Percentiles rank a stretch among this genome's conserved stretches.
Evolutionary conservation across 1,140 invertebrate genomes (phyloP).

Genomic region (Drosophila guanche): DNA sequence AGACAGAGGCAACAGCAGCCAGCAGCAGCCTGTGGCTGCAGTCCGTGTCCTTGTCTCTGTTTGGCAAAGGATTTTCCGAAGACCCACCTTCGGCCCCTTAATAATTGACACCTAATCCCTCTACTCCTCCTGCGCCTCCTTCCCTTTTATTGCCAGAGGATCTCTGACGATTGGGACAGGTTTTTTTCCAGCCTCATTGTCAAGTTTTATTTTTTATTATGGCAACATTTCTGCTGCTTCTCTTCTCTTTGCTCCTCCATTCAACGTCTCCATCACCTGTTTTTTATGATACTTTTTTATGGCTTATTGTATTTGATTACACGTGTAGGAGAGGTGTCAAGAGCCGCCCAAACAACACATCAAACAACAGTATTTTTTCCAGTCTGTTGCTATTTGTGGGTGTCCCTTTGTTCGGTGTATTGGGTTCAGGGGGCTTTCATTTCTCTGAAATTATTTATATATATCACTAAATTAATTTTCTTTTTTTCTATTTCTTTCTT

Average conservation of each 20-base stretch:
- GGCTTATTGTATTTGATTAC: conserved; percentile 80
- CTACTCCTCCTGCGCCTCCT: background rate
- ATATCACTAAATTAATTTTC: conserved; percentile 28
- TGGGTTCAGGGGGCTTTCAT: conserved; percentile 31
- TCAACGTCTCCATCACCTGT: background rate
- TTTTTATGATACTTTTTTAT: conserved; percentile 77
- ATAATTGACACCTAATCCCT: conserved; percentile 22
- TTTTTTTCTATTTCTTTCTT: conserved; percentile 26
- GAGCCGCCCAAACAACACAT: conserved; percentile 40
- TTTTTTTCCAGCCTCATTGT: conserved; percentile 18
- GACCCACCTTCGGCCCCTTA: conserved; percentile 64
- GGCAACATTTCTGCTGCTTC: conserved; percentile 10
- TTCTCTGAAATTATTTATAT: conserved; percentile 17
- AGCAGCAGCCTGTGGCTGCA: conserved; percentile 19
- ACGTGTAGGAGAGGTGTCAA: conserved; percentile 56
- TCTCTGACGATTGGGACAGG: too few relatives aligned
- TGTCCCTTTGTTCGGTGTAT: conserved; percentile 40
- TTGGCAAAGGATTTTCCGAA: conserved; percentile 72
- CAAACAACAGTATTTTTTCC: conserved; percentile 13
- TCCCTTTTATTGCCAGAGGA: conserved; percentile 31
- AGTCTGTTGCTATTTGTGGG: conserved; percentile 55
- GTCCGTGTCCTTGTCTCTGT: conserved; percentile 48
- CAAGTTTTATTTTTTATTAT: conserved; percentile 38
- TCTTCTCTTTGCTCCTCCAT: conserved; percentile 14
- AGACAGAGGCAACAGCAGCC: conserved; percentile 5